Evolutionary conservation across 2,797 vertebrate species (phyloP).

Genomic region (Hypotaenidia philippensis): DNA sequence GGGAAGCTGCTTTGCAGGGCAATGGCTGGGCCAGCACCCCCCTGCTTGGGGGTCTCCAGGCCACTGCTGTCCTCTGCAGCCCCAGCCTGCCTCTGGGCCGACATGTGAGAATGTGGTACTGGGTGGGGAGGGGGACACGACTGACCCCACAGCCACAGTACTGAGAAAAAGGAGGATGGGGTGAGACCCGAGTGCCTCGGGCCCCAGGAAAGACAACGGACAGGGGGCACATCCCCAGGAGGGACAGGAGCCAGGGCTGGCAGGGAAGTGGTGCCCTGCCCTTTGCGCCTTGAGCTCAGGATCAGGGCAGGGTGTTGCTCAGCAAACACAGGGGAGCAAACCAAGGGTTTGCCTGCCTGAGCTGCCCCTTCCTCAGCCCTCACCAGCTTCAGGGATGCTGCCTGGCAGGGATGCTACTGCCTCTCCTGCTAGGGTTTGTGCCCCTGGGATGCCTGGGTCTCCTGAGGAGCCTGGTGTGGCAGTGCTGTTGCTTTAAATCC

Average conservation of each 20-base stretch:
- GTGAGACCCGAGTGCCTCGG: accelerated
- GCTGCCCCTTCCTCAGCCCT: not conserved
- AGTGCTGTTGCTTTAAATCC: conserved; percentile 63
- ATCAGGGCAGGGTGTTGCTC: not conserved
- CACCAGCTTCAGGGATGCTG: not conserved
- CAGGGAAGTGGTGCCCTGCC: not conserved
- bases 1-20: not conserved
- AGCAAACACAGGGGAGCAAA: not conserved
- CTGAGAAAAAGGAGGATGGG: not conserved
- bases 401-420: not conserved
- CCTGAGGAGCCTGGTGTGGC: not conserved
- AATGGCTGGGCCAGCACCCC: accelerated
- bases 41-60: accelerated
- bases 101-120: accelerated
- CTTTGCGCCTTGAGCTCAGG: not conserved
- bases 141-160: accelerated
- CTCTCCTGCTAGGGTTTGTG: not conserved
- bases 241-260: not conserved
- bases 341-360: not conserved
- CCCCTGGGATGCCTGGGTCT: not conserved
- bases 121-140: accelerated
- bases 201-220: not conserved
- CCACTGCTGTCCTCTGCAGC: not conserved
- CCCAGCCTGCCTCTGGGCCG: not conserved
- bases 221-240: accelerated